Evolutionary conservation across 2,797 vertebrate genomes (phyloP), one percentile per base, ranked within the genome.

Genomic region (Aeoliscus strigatus): DNA sequence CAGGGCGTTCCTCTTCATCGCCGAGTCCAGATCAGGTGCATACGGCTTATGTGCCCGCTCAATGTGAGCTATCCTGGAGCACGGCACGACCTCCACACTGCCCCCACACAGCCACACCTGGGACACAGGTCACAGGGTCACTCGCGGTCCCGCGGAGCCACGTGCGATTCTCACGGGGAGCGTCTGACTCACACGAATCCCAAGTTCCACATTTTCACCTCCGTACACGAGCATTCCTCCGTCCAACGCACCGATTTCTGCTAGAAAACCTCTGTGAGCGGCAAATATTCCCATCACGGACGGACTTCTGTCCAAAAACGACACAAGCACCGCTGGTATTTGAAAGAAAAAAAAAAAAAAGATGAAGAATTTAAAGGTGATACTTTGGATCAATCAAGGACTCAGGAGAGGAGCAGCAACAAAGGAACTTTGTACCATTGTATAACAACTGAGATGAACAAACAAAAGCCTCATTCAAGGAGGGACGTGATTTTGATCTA

Each of bases 21-120:
- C 85, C 25, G 66, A 69, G 15, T 77, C 75, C 0, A 96, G 89
- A 66, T 97, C 93, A 0, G 64, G 90, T 75, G 91, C 67, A 79
- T 97, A 97, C 11, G 94, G 94, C 35, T 97, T 97, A 79, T 89
- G 91, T 11, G 60, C 64, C 58, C 94, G 90, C 58, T 97, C 94
- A 0, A 97, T 92, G 56, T 97, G 94, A 0, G 93, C 93, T 8
- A 97, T 91, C 0, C 88, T 90, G 1, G 94, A 94, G 24, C 94
- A 97, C 1, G 94, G 94, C 6, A 97, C 70, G 4, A 97, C 88
- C 73, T 97, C 94, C 76, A 96, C 82, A 64, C 92, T 96, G 36
- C 94, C 94, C 0, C 94, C 94, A 0, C 94, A 97, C 38, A 91
- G 89, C 94, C 94, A 96, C 10, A 96, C 92, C 94, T 96, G 14